These are phyloP conservation scores for Clepsis dumicolana DNA, from an alignment of 2,888 invertebrate genomes.

Conservation along the genomic window DNA sequence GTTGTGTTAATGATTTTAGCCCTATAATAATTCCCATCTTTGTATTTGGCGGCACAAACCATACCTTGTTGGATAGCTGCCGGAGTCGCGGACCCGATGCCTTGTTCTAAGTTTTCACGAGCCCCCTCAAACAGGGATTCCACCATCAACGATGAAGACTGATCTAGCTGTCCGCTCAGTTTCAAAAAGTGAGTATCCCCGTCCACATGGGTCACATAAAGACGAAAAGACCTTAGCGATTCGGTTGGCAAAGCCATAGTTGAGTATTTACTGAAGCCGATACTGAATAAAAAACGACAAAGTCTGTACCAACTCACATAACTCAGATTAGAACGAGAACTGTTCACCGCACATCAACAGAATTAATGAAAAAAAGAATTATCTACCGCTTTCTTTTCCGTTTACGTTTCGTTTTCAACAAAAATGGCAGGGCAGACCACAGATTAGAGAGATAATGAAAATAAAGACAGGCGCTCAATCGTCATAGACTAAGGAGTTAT, in stretches of 20 bases:
- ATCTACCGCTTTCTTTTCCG: conserved; percentile 69
- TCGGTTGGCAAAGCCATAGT: conserved; percentile 73
- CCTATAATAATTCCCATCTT: conserved; percentile 88
- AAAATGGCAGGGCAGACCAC: conserved; percentile 67
- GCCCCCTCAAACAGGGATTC: conserved; percentile 81
- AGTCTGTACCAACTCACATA: conserved; percentile 59
- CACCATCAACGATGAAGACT: conserved; percentile 83
- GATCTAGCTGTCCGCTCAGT: conserved; percentile 90
- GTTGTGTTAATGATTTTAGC: conserved; percentile 85
- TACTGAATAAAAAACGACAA: conserved; percentile 48
- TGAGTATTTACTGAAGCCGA: conserved; percentile 44
- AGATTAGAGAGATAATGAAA: background rate
- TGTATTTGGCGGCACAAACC: conserved; percentile 89
- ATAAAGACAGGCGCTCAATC: conserved; percentile 7
- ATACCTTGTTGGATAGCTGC: conserved; percentile 82
- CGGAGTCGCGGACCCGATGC: conserved; percentile 77
- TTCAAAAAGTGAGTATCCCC: conserved; percentile 89
- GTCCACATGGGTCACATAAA: conserved; percentile 89
- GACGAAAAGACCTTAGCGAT: conserved; percentile 69
- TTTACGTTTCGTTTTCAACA: conserved; percentile 78
- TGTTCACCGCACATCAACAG: conserved; percentile 58
- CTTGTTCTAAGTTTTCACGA: conserved; percentile 74
- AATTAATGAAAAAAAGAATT: conserved; percentile 57
- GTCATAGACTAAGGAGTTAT: conserved; percentile 20
- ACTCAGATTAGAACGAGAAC: conserved; percentile 56